These are phyloP conservation scores for Cheilosia soror DNA, from an alignment of 2,888 invertebrate species.

Conservation along the genomic window DNA sequence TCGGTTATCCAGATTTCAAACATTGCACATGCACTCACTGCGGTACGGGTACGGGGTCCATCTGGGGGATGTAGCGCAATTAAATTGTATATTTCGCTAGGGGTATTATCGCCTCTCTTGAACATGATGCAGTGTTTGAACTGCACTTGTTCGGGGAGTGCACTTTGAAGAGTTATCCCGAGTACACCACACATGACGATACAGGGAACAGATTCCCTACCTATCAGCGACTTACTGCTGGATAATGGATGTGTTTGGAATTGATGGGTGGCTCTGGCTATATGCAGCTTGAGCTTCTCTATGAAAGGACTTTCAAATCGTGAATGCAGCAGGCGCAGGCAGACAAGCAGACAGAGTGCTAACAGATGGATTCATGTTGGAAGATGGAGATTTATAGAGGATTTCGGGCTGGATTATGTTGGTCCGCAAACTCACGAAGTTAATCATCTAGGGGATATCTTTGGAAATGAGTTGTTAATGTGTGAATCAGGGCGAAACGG, in stretches of 20 bases:
- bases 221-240: constrained; percentile 26
- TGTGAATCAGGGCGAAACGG: not conserved
- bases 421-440: not conserved
- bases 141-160: constrained; percentile 52
- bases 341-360: constrained; percentile 23
- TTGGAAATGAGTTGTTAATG: not conserved
- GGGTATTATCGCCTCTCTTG: constrained; percentile 67
- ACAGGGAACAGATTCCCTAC: constrained; percentile 14
- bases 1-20: not conserved
- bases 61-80: constrained; percentile 62
- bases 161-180: constrained; percentile 29
- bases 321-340: not conserved
- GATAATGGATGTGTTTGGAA: constrained; percentile 63
- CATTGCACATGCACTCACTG: not conserved
- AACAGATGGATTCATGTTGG: constrained; percentile 47
- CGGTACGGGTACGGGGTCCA: not conserved
- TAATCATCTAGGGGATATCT: not conserved
- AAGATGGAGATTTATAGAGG: constrained; percentile 51
- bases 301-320: constrained; percentile 30
- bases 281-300: not conserved
- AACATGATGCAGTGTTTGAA: constrained; percentile 50
- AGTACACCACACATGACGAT: constrained; percentile 9
- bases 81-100: constrained; percentile 64
- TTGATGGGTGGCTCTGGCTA: constrained; percentile 48
- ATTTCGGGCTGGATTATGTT: constrained; percentile 19